Base-by-base conservation (phyloP, 2,888 invertebrate genomes). In the Drosophila meridiana region DNA sequence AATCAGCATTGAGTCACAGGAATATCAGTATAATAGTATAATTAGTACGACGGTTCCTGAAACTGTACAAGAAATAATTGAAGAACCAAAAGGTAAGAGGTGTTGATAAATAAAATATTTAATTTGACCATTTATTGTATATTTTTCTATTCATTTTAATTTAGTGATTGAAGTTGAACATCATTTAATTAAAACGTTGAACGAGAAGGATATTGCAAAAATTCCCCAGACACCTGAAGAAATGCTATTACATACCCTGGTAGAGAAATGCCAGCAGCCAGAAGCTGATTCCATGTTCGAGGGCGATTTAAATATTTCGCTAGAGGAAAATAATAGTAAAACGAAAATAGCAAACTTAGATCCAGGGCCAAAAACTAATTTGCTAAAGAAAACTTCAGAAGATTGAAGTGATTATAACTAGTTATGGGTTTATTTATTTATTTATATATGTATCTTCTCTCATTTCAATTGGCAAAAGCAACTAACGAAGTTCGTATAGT, bases 1-100 rank as follows among this genome's bases (percentile, higher is more conserved):
- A 55, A n/a, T 42, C 36, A 36, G 45, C 1, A 32, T 4, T 8
- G 48, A 42, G 5, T 13, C 9, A 32, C 34, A 45, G 5, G 55
- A 61, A 50, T 56, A 56, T 36, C 32, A 61, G 4, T 58, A 61
- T 53, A 50, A 40, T n/a, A 42, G 11, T 9, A 36, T 36, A 4
- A 38, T 52, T 52, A 20, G 28, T 9, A 38, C 57, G 6, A 58
- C 73, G 50, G 67, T 80, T 9, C 62, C 81, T n/a, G 68, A 73
- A 43, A 58, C 74, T 45, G 69, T 78, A 4, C 78, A 81, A n/a
- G 61, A 78, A 52, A 80, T 69, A 56, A 64, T 83, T 57, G 69
- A 80, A 32, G 67, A 80, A 40, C 58, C 59, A 36, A 71, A 57
- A 48, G 84, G 90, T 87, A 71, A 78, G 11, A 1, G 13, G 4